Base-by-base conservation (phyloP, 2,888 invertebrate species). In the Drosophila melanocephala region DNA sequence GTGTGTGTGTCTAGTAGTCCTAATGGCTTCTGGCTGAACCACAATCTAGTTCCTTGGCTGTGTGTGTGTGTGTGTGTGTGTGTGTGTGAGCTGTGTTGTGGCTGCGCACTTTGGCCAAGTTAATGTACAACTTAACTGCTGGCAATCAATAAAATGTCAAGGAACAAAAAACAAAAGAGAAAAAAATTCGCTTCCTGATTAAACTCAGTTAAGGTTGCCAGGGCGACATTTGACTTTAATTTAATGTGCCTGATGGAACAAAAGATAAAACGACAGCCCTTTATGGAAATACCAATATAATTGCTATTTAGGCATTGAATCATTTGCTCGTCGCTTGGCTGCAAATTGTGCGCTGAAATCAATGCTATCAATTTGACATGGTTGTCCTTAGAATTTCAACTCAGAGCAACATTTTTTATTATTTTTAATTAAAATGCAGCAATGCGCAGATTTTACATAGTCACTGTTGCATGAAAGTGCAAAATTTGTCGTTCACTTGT, bases 61-160 rank as follows among this genome's bases (percentile, higher is more conserved):
- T 22, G 53, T 32, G 19, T n/a, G 52, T 33, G 33, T 55, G 55
- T 22, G 53, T 22, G 33, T 53, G 32, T 53, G 52, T 33, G 52
- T 33, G 33, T 55, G 55, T 55, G 55, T 10, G 35, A 4, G 26
- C 47, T 26, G 55, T 39, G 57, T 63, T 47, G 44, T 47, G 58
- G 47, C 58, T 58, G 61, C 53, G 53, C 61, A 62, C 61, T 62
- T 74, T 70, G 55, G 61, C 59, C 66, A 81, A 81, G 83, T 82
- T 82, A 80, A 82, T 82, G 75, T 71, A 60, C 72, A 63, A 78
- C 71, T 68, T 73, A 75, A 80, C 73, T 71, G 69, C 56, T 63
- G 73, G 77, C 80, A 83, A 80, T 82, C 80, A 83, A 80, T 82
- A 80, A 80, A 75, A 73, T 71, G 83, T 82, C 83, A 82, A 32